phyloP scores from a whole-genome alignment of 35 echinoderm and acorn worm genomes.

The Ophiothrix spiculata region DNA sequence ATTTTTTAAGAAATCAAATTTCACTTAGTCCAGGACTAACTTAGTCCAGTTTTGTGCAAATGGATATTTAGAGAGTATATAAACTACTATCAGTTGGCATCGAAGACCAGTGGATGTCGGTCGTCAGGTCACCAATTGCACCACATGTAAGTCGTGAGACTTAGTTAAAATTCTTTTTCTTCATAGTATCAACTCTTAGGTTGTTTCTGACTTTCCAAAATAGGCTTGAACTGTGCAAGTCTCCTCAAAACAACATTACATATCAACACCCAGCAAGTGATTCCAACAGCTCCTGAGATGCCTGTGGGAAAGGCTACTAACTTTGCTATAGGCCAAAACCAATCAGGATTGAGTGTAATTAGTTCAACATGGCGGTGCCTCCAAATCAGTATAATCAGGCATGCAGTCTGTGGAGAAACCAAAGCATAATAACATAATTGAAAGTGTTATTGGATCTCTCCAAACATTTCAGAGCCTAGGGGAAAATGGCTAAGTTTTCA shows the following conservation, averaged over 20 bases:
- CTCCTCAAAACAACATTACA: constrained; percentile 32
- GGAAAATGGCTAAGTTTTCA: neutral
- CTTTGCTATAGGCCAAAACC: constrained; percentile 61
- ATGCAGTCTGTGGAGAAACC: constrained; percentile 40
- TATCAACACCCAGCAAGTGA: constrained; percentile 68
- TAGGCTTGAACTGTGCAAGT: neutral
- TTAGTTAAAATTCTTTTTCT: too few relatives aligned
- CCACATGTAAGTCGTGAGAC: too few relatives aligned
- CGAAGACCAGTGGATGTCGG: too few relatives aligned
- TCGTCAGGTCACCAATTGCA: too few relatives aligned
- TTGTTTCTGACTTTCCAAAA: neutral
- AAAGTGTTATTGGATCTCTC: neutral
- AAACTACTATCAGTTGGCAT: too few relatives aligned
- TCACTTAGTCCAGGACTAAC: too few relatives aligned
- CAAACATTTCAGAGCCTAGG: neutral
- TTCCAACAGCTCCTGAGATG: constrained; percentile 69
- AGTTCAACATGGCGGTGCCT: constrained; percentile 47
- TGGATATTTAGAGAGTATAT: too few relatives aligned
- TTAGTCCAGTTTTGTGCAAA: too few relatives aligned
- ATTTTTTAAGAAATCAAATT: too few relatives aligned
- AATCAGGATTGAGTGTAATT: constrained; percentile 67
- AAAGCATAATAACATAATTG: constrained; percentile 5
- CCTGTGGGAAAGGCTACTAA: constrained; percentile 73
- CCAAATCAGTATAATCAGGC: constrained; percentile 70
- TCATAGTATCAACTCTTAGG: constrained; percentile 17